Evolutionary conservation across 2,888 invertebrate species (phyloP).

Genomic region (Corbicula japonica): DNA sequence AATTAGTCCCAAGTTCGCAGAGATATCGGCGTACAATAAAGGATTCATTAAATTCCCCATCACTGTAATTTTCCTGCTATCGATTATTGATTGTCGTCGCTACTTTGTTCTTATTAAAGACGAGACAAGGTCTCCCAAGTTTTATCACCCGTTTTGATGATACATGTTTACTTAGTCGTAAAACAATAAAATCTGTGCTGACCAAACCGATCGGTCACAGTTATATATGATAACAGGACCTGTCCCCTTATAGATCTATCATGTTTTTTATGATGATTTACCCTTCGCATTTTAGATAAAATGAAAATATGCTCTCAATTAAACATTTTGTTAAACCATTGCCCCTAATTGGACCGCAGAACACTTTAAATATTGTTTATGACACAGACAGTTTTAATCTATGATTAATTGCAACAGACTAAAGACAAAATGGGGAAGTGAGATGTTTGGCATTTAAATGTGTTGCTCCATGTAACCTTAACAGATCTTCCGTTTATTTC

Average conservation of each 20-base stretch:
- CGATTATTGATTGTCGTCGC: conserved; percentile 23
- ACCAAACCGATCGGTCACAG: not conserved
- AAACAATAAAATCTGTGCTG: conserved; percentile 21
- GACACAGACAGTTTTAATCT: not conserved
- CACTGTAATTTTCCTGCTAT: conserved; percentile 31
- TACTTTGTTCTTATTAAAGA: not conserved
- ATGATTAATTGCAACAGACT: not conserved
- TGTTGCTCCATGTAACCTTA: conserved; percentile 20
- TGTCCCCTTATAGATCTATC: not conserved
- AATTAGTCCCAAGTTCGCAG: conserved; percentile 4
- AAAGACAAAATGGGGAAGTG: not conserved
- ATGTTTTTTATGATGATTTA: conserved; percentile 1
- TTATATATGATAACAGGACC: not conserved
- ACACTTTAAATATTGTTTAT: not conserved
- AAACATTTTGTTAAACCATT: too few relatives aligned
- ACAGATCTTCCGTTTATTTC: too few relatives aligned
- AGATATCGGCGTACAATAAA: conserved; percentile 4
- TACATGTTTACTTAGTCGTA: conserved; percentile 15
- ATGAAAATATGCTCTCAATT: too few relatives aligned
- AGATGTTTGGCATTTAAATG: not conserved
- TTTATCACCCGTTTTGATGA: conserved; percentile 14
- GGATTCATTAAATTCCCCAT: conserved; percentile 20
- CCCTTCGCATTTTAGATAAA: not conserved
- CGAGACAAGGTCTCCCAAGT: not conserved
- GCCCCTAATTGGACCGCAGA: too few relatives aligned